A percentile compares a stretch with the other conserved stretches of the same genome.
These are phyloP conservation scores for Numida meleagris DNA, from an alignment of 2,113 vertebrate genomes.

Conservation along the genomic window DNA sequence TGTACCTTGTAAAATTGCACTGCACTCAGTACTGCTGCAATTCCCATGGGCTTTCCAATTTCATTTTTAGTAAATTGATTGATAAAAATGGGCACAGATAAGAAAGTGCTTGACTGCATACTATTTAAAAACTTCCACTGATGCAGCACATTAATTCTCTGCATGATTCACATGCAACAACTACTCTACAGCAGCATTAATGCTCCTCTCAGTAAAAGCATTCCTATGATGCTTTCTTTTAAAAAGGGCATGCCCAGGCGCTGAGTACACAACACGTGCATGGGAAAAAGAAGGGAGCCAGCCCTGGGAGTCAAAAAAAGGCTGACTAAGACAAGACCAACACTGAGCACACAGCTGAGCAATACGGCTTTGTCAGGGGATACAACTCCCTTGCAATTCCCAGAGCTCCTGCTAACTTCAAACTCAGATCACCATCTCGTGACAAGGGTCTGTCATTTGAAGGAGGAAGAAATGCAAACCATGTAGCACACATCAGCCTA, in stretches of 20 bases:
- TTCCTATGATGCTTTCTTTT: background rate
- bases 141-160: background rate
- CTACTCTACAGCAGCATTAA: background rate
- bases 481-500: background rate
- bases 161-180: background rate
- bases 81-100: conserved; percentile 17
- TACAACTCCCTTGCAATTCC: background rate
- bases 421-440: background rate
- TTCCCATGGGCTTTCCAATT: background rate
- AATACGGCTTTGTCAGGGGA: background rate
- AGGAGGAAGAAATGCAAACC: background rate
- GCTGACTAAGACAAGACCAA: conserved; percentile 20
- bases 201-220: background rate
- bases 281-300: conserved; percentile 18
- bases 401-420: background rate
- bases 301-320: background rate
- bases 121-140: conserved; percentile 10
- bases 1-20: background rate
- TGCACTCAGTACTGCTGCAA: background rate
- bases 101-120: background rate
- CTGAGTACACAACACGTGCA: background rate
- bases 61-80: background rate
- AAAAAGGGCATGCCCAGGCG: background rate
- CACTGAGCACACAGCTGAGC: background rate
- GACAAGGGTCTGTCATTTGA: background rate